Evolutionary conservation across 2,113 vertebrate genomes (phyloP).

Genomic region (Strix uralensis): DNA sequence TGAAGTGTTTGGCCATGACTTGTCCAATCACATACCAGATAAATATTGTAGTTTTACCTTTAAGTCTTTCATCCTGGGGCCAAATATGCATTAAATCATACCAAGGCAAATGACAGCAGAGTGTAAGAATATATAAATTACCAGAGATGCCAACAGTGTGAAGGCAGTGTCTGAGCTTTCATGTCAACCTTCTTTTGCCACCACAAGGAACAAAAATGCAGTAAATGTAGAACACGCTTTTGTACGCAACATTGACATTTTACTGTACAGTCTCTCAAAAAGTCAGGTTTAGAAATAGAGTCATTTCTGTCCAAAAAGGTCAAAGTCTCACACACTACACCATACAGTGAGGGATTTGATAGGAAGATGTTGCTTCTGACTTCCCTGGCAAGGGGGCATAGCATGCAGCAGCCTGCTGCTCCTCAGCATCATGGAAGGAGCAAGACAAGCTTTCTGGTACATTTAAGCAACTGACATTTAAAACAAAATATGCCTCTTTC

Average conservation of each 20-base stretch:
- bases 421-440: neutral
- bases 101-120: neutral
- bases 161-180: neutral
- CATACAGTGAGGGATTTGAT: neutral
- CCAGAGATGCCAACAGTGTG: neutral
- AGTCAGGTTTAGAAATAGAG: neutral
- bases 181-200: neutral
- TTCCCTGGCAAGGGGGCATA: neutral
- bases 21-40: neutral
- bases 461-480: neutral
- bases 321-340: fast-evolving
- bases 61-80: neutral
- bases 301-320: neutral
- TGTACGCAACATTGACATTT: neutral
- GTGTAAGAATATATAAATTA: neutral
- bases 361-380: neutral
- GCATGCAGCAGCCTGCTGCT: neutral
- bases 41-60: neutral
- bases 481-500: neutral
- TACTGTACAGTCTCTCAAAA: neutral
- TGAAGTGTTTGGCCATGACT: neutral
- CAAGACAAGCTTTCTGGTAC: neutral
- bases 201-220: neutral
- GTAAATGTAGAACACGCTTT: neutral
- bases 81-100: neutral